Evolutionary conservation across 2,797 vertebrate species (phyloP).

Genomic region (Distichodus sexfasciatus): DNA sequence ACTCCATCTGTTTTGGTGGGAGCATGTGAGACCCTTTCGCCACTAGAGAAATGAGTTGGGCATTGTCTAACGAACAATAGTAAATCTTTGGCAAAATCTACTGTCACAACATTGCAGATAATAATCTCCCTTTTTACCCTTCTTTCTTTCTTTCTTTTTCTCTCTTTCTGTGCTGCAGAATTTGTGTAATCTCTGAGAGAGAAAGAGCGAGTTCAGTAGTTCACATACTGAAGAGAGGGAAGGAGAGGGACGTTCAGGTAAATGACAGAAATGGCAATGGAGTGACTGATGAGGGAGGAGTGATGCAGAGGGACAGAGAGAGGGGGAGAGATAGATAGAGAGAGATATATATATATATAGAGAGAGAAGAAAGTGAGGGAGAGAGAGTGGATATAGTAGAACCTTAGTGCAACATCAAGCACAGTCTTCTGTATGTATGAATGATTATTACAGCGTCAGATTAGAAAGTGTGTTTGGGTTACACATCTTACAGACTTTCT

Average conservation of each 20-base stretch:
- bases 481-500: too few relatives aligned
- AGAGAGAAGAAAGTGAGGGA: background rate
- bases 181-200: slow-evolving; percentile 30
- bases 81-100: slow-evolving; percentile 82
- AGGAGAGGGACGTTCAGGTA: slow-evolving; percentile 44
- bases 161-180: slow-evolving; percentile 63
- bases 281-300: slow-evolving; percentile 52
- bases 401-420: too few relatives aligned
- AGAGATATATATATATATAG: background rate
- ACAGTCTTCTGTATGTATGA: too few relatives aligned
- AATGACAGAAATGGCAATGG: slow-evolving; percentile 55
- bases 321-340: background rate
- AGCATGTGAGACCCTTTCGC: slow-evolving; percentile 62
- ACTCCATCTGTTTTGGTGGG: slow-evolving; percentile 57
- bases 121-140: slow-evolving; percentile 71
- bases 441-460: too few relatives aligned
- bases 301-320: slow-evolving; percentile 8
- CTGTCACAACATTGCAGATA: slow-evolving; percentile 80
- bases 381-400: background rate
- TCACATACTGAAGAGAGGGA: slow-evolving; percentile 47
- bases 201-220: slow-evolving; percentile 48
- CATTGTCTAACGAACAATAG: slow-evolving; percentile 78
- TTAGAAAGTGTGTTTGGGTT: too few relatives aligned
- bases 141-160: slow-evolving; percentile 36
- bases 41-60: slow-evolving; percentile 63